Evolutionary conservation across 1,140 invertebrate species (phyloP), one percentile per base, ranked within the genome.

Genomic region (Radopholus similis): DNA sequence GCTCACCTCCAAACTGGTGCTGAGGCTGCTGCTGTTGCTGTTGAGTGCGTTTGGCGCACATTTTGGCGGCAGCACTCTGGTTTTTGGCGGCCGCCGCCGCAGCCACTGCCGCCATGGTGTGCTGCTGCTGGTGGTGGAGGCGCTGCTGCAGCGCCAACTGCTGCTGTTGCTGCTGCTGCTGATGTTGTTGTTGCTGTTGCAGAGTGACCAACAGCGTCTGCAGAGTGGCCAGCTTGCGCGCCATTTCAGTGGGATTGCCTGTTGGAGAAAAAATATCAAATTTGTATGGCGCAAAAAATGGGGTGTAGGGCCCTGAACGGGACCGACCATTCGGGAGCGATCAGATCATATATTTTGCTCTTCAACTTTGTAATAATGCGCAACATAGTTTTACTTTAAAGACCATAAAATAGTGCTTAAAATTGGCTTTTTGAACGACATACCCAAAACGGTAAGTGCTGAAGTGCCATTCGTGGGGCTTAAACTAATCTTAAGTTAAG

Each of bases 71-170:
- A 13, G 56, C 23, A 21, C 44, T 21, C 34, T 38, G 57, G n/a
- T 59, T 30, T 38, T 59, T 30, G 26, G 13, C 47, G 21, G 38
- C 42, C 9, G 58, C 32, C 2, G 35, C 21, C 28, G 58, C 40
- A 18, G 30, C 47, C 8, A 35, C 13, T 37, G 18, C 32, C 13
- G 64, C 32, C 8, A 63, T n/a, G n/a, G 58, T 30, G 32, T 64
- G n/a, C 49, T 58, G 62, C 58, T 34, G 35, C 35, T 66, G 55
- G 34, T 67, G 65, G 26, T 37, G 35, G 9, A 37, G 30, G 5
- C 54, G 64, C n/a, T 67, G 64, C n/a, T 66, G 63, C 18, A 68
- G 23, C 13, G 58, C 58, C 18, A 47, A 23, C 30, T 51, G 42
- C 3, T 64, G 11, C 38, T 34, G 37, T 26, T 28, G 47, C 23